Conservation (phyloP, 2,113 vertebrate species). For the Eurypyga helias region DNA sequence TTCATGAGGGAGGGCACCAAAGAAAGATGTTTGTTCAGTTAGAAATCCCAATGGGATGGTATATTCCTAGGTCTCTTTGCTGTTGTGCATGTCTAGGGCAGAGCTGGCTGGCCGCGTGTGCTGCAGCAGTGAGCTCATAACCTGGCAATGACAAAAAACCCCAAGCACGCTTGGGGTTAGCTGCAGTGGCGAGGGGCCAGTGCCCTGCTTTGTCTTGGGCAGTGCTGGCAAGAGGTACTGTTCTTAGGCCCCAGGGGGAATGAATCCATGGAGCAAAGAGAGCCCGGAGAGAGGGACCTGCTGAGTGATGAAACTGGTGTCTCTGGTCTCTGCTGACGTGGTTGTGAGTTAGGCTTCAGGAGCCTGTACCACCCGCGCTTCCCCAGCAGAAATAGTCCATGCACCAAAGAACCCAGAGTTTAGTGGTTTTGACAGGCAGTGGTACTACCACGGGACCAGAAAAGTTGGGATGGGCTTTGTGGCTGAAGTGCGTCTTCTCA, state of each 20-base stretch:
- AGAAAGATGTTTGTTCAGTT: background rate
- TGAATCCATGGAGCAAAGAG: background rate
- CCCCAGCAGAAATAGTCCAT: fast-evolving
- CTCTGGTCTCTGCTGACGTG: background rate
- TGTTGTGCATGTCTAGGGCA: background rate
- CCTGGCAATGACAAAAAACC: background rate
- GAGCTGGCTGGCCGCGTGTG: background rate
- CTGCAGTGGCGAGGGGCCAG: background rate
- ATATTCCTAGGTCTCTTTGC: background rate
- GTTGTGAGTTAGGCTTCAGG: background rate
- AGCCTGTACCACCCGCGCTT: background rate
- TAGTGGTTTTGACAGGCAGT: background rate
- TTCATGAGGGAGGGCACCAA: background rate
- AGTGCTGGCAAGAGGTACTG: background rate
- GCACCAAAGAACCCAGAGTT: background rate
- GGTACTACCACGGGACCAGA: background rate
- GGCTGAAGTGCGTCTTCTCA: background rate
- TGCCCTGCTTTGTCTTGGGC: background rate
- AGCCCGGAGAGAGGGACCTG: background rate
- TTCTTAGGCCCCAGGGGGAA: background rate
- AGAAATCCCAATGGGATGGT: background rate
- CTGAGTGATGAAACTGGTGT: background rate
- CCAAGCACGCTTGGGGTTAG: background rate
- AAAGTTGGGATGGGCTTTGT: background rate
- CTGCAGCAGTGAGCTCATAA: slow-evolving; percentile 41